phyloP scores from a whole-genome alignment of 2,797 vertebrate genomes.

The Capromys pilorides region DNA sequence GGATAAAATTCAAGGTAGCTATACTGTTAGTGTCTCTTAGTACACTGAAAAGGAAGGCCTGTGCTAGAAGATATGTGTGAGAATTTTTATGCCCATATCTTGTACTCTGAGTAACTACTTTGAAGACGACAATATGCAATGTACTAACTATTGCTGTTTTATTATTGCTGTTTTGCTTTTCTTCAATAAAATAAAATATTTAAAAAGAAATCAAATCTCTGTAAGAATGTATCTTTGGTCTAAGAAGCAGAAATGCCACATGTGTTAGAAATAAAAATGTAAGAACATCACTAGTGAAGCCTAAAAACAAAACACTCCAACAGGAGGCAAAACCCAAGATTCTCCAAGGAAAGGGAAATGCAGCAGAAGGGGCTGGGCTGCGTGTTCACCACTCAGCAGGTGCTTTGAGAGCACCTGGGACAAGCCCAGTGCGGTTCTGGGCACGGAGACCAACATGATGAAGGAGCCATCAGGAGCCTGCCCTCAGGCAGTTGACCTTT shows the following conservation, averaged over 20 bases:
- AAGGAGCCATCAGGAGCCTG: neutral
- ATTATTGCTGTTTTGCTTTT: neutral
- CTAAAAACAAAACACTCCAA: conserved; percentile 30
- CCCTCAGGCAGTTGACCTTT: neutral
- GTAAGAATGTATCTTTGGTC: conserved; percentile 22
- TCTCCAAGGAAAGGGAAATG: neutral
- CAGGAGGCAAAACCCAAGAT: conserved; percentile 26
- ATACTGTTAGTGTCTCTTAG: neutral
- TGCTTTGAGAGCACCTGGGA: neutral
- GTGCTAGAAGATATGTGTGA: neutral
- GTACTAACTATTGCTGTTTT: neutral
- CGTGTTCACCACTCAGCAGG: neutral
- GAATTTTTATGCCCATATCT: neutral
- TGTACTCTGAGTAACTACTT: neutral
- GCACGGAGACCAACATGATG: neutral
- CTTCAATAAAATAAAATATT: neutral
- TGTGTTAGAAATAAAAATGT: neutral
- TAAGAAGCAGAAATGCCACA: conserved; percentile 53
- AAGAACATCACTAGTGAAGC: conserved; percentile 18
- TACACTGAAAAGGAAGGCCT: neutral
- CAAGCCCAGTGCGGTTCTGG: neutral
- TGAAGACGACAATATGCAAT: neutral
- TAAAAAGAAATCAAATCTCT: conserved; percentile 36
- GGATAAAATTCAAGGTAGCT: neutral
- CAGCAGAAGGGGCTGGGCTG: neutral